Evolutionary conservation across 2,113 vertebrate species (phyloP).

Genomic region (Hepsetus odoe): DNA sequence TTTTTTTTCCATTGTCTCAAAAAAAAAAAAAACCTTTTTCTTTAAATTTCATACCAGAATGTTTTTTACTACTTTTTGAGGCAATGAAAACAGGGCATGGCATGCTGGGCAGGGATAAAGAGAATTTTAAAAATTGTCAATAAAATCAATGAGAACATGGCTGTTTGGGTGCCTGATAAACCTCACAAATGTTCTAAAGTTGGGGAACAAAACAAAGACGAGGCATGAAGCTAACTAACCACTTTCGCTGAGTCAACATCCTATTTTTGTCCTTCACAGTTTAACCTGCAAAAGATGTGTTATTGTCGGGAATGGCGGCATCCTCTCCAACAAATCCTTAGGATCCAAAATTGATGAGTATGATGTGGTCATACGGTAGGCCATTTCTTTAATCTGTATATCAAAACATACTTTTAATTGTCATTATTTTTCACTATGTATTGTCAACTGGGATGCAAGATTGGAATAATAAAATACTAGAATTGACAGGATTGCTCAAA

Average conservation of each 20-base stretch:
- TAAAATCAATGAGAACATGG: not conserved
- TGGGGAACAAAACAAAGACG: too few relatives aligned
- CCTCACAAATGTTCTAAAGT: too few relatives aligned
- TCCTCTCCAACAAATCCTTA: conserved; percentile 95
- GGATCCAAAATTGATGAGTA: conserved; percentile 92
- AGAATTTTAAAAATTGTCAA: too few relatives aligned
- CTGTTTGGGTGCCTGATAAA: not conserved
- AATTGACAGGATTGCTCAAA: too few relatives aligned
- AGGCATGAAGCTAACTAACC: not conserved
- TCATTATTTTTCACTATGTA: not conserved
- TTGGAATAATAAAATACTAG: too few relatives aligned
- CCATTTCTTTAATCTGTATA: not conserved
- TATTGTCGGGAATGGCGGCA: conserved; percentile 94
- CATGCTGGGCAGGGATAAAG: too few relatives aligned
- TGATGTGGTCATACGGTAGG: conserved; percentile 94
- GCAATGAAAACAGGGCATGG: too few relatives aligned
- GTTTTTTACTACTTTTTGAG: too few relatives aligned
- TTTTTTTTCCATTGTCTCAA: too few relatives aligned
- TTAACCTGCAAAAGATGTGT: conserved; percentile 91
- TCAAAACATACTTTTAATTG: not conserved
- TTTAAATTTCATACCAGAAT: too few relatives aligned
- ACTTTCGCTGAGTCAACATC: not conserved
- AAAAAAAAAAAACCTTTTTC: too few relatives aligned
- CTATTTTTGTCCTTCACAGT: conserved; percentile 64
- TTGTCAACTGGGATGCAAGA: too few relatives aligned